Conservation (phyloP, 2,797 vertebrate genomes). For the Myiotriccus ornatus region DNA sequence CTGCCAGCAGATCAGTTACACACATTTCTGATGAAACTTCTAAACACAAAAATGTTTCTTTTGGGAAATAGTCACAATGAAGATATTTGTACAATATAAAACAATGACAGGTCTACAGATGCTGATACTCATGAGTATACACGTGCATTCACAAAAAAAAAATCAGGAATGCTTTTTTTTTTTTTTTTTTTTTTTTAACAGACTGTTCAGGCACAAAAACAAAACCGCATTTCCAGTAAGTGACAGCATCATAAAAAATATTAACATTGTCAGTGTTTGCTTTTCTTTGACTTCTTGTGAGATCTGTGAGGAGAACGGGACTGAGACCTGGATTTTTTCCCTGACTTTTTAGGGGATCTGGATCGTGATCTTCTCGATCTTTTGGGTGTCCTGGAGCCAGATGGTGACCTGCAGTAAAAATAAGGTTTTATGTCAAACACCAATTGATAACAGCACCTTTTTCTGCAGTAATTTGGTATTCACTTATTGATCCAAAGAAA, state of each 20-base stretch:
- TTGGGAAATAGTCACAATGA: slow-evolving; percentile 81
- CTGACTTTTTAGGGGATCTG: slow-evolving; percentile 88
- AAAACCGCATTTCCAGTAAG: slow-evolving; percentile 84
- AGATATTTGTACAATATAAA: slow-evolving; percentile 96
- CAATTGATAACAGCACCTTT: not conserved
- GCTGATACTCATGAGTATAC: slow-evolving; percentile 82
- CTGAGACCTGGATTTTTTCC: slow-evolving; percentile 96
- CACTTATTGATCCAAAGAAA: not conserved
- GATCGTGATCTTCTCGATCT: slow-evolving; percentile 92
- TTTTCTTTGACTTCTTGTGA: slow-evolving; percentile 99
- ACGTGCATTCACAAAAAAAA: slow-evolving; percentile 86
- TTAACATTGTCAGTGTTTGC: slow-evolving; percentile 92
- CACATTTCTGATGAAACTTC: slow-evolving; percentile 82
- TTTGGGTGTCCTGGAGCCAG: slow-evolving; percentile 94
- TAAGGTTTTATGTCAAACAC: not conserved
- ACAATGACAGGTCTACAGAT: slow-evolving; percentile 87
- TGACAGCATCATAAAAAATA: slow-evolving; percentile 79
- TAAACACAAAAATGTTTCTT: slow-evolving; percentile 84
- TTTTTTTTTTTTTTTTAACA: slow-evolving; percentile 76
- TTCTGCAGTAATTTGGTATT: not conserved
- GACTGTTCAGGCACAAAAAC: slow-evolving; percentile 85
- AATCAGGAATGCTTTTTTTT: slow-evolving; percentile 82
- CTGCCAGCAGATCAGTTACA: slow-evolving; percentile 85
- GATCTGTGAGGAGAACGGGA: slow-evolving; percentile 97
- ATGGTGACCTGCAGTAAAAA: slow-evolving; percentile 84